Percentiles rank a stretch among this genome's conserved stretches.
Conservation (phyloP, 1,140 invertebrate genomes). For the Panonychus citri region DNA sequence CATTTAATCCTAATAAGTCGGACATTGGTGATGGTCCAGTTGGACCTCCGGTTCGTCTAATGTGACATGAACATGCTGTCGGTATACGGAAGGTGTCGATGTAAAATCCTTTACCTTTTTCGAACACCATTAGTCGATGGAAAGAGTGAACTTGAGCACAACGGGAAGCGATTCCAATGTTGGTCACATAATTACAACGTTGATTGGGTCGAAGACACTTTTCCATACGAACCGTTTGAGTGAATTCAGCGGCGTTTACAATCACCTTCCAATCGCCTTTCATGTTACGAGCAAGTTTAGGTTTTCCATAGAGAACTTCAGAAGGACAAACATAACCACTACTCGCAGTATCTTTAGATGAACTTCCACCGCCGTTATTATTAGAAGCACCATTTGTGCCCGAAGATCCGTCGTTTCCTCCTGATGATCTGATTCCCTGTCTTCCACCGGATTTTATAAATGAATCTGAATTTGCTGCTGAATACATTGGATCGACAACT, state of each 20-base stretch:
- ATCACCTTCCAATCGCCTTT: constrained; percentile 64
- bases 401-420: too few species aligned
- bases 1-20: background rate
- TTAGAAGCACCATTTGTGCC: too few species aligned
- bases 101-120: constrained; percentile 46
- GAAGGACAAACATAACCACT: constrained; percentile 48
- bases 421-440: background rate
- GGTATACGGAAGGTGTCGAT: constrained; percentile 64
- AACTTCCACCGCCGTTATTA: background rate
- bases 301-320: constrained; percentile 54
- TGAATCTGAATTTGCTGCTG: background rate
- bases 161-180: background rate
- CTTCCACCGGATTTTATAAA: background rate
- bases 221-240: constrained; percentile 55
- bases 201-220: constrained; percentile 41
- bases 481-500: background rate
- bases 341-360: background rate
- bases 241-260: constrained; percentile 55
- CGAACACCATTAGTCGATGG: constrained; percentile 60
- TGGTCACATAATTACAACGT: constrained; percentile 9
- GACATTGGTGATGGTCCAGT: constrained; percentile 8
- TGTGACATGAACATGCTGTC: constrained; percentile 54
- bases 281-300: constrained; percentile 46
- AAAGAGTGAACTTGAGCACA: constrained; percentile 66
- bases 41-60: background rate